A percentile compares a stretch with the other conserved stretches of the same genome.
phyloP scores from a whole-genome alignment of 2,113 vertebrate species.

The Perca fluviatilis region DNA sequence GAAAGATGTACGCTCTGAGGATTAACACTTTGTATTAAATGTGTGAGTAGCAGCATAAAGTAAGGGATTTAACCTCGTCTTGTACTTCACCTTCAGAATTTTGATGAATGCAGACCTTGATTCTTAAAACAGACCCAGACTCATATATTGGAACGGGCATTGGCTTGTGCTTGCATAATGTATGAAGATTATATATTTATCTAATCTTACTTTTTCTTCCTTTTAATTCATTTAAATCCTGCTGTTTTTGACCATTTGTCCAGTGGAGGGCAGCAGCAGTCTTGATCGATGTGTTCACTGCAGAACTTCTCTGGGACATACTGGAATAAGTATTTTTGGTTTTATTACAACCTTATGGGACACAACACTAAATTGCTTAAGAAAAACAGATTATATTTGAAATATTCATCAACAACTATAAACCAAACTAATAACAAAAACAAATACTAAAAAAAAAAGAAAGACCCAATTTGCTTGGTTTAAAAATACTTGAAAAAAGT shows the following conservation, averaged over 20 bases:
- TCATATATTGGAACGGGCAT: no score
- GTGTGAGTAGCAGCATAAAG: neutral
- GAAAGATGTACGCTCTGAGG: neutral
- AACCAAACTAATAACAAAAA: no score
- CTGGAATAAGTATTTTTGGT: neutral
- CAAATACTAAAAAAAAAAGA: no score
- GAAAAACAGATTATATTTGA: no score
- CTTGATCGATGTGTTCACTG: neutral
- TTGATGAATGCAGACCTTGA: neutral
- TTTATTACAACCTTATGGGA: no score
- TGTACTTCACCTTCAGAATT: neutral
- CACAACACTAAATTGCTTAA: no score
- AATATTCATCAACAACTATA: no score
- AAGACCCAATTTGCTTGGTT: no score
- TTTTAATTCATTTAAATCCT: neutral
- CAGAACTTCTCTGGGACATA: neutral
- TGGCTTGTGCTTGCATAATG: neutral
- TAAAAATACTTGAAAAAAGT: no score
- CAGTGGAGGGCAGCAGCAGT: conserved; percentile 42
- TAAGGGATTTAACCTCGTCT: neutral
- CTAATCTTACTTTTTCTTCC: neutral
- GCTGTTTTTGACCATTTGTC: neutral
- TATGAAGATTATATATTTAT: neutral
- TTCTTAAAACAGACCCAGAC: neutral
- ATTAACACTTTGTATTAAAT: neutral